Evolutionary conservation across 2,888 invertebrate species (phyloP).

Genomic region (Synergus laeviventris): DNA sequence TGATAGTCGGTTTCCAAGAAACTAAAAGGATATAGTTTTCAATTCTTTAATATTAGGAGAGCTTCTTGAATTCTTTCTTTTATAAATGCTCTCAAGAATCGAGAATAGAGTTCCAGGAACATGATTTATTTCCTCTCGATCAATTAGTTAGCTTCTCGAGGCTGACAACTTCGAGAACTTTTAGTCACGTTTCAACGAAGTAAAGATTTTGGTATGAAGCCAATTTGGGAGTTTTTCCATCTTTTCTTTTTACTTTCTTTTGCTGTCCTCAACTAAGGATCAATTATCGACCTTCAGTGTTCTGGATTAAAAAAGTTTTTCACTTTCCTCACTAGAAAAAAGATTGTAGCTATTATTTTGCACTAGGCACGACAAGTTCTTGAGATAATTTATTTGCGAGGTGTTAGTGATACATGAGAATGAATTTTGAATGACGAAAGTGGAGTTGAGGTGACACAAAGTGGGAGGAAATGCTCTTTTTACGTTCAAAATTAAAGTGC

Average conservation of each 20-base stretch:
- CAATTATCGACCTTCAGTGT: constrained; percentile 4
- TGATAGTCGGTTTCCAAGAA: neutral
- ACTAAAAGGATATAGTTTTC: neutral
- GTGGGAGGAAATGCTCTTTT: neutral
- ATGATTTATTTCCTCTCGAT: neutral
- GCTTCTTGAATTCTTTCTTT: neutral
- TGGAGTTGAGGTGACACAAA: no score
- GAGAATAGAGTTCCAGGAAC: neutral
- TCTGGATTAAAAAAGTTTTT: constrained; percentile 13
- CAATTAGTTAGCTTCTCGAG: neutral
- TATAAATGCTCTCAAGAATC: neutral
- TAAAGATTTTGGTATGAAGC: neutral
- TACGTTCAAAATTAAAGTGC: no score
- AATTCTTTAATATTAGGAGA: neutral
- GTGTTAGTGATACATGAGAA: neutral
- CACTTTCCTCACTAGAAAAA: neutral
- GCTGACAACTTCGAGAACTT: neutral
- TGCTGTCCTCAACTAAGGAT: neutral
- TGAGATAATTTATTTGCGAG: neutral
- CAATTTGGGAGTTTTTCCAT: constrained; percentile 17
- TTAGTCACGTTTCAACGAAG: neutral
- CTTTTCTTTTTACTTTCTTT: neutral
- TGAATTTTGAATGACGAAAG: neutral
- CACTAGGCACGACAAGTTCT: neutral
- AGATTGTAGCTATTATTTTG: neutral